Evolutionary conservation across 2,888 invertebrate genomes (phyloP).

Genomic region (Dynastes tityus): DNA sequence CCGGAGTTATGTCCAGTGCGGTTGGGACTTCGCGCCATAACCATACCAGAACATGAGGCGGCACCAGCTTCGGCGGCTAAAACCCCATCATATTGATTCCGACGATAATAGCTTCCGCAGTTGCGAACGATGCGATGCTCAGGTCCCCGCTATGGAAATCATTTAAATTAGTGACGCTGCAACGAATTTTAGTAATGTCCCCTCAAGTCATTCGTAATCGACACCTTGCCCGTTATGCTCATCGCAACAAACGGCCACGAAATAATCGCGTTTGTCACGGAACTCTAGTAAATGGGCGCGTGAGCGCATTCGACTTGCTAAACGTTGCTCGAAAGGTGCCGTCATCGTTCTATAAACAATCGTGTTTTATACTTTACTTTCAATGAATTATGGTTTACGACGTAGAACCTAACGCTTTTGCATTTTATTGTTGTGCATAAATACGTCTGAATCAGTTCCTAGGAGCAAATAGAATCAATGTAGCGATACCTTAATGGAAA

Average conservation of each 20-base stretch:
- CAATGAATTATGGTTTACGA: conserved; percentile 27
- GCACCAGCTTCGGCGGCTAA: conserved; percentile 50
- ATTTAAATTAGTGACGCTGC: conserved; percentile 61
- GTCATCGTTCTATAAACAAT: conserved; percentile 30
- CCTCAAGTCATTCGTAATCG: conserved; percentile 47
- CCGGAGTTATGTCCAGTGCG: conserved; percentile 66
- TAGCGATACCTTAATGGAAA: conserved; percentile 13
- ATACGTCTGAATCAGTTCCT: background rate
- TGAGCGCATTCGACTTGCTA: background rate
- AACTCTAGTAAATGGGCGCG: conserved; percentile 26
- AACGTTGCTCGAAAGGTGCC: conserved; percentile 29
- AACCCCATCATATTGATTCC: conserved; percentile 59
- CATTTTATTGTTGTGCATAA: conserved; percentile 26
- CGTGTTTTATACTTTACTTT: conserved; percentile 30
- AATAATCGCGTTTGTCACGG: conserved; percentile 37
- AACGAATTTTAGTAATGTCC: conserved; percentile 55
- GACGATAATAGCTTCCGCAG: conserved; percentile 60
- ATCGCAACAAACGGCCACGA: conserved; percentile 6
- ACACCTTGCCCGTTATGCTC: conserved; percentile 14
- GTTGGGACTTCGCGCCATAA: conserved; percentile 58
- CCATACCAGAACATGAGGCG: conserved; percentile 53
- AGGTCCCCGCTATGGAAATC: conserved; percentile 59
- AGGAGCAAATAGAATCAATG: background rate
- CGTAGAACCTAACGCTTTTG: conserved; percentile 9
- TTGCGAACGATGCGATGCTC: conserved; percentile 51